These are phyloP conservation scores for Argynnis bischoffii DNA, from an alignment of 2,888 invertebrate genomes.

Conservation along the genomic window DNA sequence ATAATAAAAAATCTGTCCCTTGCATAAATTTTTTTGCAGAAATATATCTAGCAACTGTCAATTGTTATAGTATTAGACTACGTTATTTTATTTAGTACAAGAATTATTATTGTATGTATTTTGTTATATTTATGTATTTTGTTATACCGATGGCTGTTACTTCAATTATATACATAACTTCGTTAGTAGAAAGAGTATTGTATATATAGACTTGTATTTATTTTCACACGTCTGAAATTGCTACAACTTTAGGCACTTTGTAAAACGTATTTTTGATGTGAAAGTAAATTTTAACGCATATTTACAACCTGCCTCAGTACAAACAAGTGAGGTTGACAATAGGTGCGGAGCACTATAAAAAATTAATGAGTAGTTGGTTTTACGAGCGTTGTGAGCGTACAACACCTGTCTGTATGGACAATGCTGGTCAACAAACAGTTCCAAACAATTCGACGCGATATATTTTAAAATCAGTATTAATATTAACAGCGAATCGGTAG, in stretches of 20 bases:
- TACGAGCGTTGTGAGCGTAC: constrained; percentile 63
- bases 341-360: constrained; percentile 65
- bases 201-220: no score
- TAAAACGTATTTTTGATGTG: constrained; percentile 38
- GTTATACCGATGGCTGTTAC: no score
- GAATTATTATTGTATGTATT: no score
- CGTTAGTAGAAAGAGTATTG: no score
- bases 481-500: constrained; percentile 15
- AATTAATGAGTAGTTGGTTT: constrained; percentile 61
- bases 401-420: constrained; percentile 63
- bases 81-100: no score
- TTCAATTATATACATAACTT: no score
- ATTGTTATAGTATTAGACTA: no score
- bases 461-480: constrained; percentile 35
- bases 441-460: constrained; percentile 38
- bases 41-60: no score
- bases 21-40: no score
- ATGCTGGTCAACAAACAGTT: constrained; percentile 38
- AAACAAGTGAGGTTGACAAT: constrained; percentile 60
- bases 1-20: no score
- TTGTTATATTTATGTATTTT: no score
- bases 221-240: constrained; percentile 13
- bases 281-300: constrained; percentile 41
- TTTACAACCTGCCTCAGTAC: constrained; percentile 47
- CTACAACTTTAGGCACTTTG: constrained; percentile 21